Evolutionary conservation across 1,140 invertebrate species (phyloP), one percentile per base, ranked within the genome.

Genomic region (Caenorhabditis tropicalis): DNA sequence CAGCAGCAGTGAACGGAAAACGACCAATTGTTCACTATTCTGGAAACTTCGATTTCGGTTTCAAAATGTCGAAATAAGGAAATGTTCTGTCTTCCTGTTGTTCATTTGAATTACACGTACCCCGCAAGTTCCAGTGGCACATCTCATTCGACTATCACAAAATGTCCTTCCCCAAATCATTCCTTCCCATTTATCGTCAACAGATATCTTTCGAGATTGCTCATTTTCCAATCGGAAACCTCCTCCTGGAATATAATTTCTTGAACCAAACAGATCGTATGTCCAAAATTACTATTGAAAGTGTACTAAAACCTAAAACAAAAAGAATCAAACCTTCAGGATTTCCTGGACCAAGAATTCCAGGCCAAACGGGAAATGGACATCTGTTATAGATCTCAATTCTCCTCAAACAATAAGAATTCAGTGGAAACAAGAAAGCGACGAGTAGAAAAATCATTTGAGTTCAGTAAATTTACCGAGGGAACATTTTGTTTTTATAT

Each of bases 161-260:
- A 65, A 65, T n/a, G 58, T 65, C n/a, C 58, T 33, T 65, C 58
- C 58, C 58, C 58, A 65, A 36, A 65, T 65, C 0, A 65, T n/a
- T 33, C 58, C 58, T 65, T 65, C n/a, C 58, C 58, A 65, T 7
- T n/a, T 16, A 19, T 65, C 31, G 3, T 33, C 31, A 12, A 65
- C 58, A 19, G 29, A 33, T 4, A 65, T 65, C 16, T 33, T 65
- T 19, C 58, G 58, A 36, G 4, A 10, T 19, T 65, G 58, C 58
- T 65, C 58, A 21, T 65, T 65, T 16, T 36, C 58, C 58, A 65
- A 65, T 36, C 58, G 58, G 31, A 65, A 65, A 15, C 58, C 58
- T 2, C 58, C 58, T 2, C 58, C 58, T 65, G 21, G 27, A 60
- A 60, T 19, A n/a, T 33, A 24, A 12, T 33, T 9, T 56, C 6